Base-by-base conservation (phyloP, 1,140 invertebrate genomes). In the Scaptodrosophila lebanonensis region DNA sequence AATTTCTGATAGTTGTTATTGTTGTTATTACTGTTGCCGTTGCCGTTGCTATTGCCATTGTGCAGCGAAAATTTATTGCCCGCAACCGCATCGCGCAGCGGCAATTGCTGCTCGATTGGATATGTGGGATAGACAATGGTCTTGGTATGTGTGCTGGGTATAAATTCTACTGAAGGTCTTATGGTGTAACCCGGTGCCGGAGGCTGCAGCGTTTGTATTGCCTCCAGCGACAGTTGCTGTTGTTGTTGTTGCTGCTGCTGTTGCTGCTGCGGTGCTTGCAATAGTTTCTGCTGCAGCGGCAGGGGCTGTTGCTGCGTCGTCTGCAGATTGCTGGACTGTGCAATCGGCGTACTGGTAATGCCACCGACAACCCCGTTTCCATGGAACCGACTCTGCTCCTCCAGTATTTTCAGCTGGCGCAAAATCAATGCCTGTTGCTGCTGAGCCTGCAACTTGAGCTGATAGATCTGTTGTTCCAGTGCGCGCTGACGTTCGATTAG, bases 371-470 rank as follows among this genome's bases (percentile, higher is more conserved):
- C n/a, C n/a, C n/a, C n/a, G n/a, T n/a, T n/a, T 35, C 59, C 45
- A 15, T 73, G 76, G 49, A 54, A 83, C 79, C 59, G 71, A 20
- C 51, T 77, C 44, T 90, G 87, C 44, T 90, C 88, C 39, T 89
- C 89, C 1, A 90, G 71, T 50, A 92, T 89, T 68, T 91, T 90
- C 61, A 91, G 89, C 57, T 90, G 84, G 7, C 93, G 86, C 47
- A 92, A 87, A 60, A 93, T 90, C 30, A 93, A 90, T 65, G 93
- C 92, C 68, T 93, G 91, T 45, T 89, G 88, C 70, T 93, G 92
- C 68, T 93, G 92, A 12, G 91, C 88, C 72, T 93, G 92, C 7
- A 86, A 40, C 59, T 86, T 86, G 13, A 93, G 77, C 35, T 91
- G 88, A 3, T 87, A 88, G 13, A 94, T 87, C 71, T 94, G 92